phyloP scores from a whole-genome alignment of 2,797 vertebrate species.

The Malurus leucopterus region DNA sequence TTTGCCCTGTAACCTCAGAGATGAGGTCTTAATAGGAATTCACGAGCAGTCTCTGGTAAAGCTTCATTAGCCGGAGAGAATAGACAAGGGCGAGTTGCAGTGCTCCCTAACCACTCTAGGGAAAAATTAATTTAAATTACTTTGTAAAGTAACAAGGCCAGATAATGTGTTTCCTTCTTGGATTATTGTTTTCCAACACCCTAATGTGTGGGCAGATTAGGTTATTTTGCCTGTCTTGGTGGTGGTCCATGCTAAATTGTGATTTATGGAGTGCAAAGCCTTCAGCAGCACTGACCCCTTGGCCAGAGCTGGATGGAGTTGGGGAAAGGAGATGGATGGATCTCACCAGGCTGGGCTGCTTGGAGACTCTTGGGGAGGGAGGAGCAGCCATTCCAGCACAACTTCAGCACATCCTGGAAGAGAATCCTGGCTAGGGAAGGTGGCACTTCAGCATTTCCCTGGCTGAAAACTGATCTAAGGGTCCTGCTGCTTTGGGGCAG shows the following conservation, averaged over 20 bases:
- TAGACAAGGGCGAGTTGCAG: constrained; percentile 62
- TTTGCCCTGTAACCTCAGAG: constrained; percentile 71
- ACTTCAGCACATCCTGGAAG: background rate
- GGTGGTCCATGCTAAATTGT: constrained; percentile 24
- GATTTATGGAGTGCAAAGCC: background rate
- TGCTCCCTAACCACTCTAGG: constrained; percentile 67
- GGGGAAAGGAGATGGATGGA: background rate
- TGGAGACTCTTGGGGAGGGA: background rate
- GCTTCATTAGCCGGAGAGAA: constrained; percentile 71
- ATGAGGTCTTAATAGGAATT: constrained; percentile 72
- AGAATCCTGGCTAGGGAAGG: background rate
- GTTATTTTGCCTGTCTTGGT: constrained; percentile 18
- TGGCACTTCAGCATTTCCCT: background rate
- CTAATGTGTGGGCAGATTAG: constrained; percentile 63
- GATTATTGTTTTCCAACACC: constrained; percentile 70
- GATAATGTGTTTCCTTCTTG: constrained; percentile 65
- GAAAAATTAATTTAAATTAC: constrained; percentile 76
- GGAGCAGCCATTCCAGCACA: background rate
- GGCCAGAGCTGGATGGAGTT: background rate
- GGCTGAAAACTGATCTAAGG: background rate
- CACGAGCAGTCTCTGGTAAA: constrained; percentile 57
- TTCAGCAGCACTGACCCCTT: background rate
- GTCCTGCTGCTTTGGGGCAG: background rate
- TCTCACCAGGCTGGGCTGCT: background rate
- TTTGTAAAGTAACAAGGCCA: constrained; percentile 68